Conservation (phyloP, 2,797 vertebrate species). For the Chromobotia macracanthus region DNA sequence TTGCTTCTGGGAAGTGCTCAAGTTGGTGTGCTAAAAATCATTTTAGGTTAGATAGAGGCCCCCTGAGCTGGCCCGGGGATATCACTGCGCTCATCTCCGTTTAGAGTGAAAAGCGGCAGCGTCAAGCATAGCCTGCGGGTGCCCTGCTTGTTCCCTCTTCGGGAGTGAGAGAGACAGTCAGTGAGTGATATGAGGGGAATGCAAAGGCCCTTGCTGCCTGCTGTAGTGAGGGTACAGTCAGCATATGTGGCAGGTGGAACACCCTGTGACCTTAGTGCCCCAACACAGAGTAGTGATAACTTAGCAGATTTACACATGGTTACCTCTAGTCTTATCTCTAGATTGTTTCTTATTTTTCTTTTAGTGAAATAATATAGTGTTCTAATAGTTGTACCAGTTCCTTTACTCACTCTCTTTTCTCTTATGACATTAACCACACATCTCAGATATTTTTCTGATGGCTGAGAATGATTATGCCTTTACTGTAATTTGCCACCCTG, state of each 20-base stretch:
- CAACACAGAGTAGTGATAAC: conserved; percentile 36
- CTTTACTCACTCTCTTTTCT: too few species aligned
- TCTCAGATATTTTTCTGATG: neutral
- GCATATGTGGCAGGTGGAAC: conserved; percentile 55
- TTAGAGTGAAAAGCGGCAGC: conserved; percentile 59
- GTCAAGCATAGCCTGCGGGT: conserved; percentile 76
- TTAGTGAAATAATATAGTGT: neutral
- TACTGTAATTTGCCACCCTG: too few species aligned
- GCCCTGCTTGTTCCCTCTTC: conserved; percentile 72
- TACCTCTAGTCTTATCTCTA: conserved; percentile 10
- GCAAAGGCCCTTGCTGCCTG: conserved; percentile 7
- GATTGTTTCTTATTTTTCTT: neutral
- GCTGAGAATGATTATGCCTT: neutral
- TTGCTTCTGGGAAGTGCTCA: conserved; percentile 93
- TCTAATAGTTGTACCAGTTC: conserved; percentile 18
- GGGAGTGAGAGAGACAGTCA: conserved; percentile 70
- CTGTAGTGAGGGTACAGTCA: conserved; percentile 40
- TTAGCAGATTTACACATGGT: too few species aligned
- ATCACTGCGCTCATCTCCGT: conserved; percentile 85
- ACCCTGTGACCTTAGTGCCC: conserved; percentile 36
- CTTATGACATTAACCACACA: neutral
- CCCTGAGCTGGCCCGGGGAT: conserved; percentile 78
- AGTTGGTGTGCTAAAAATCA: conserved; percentile 79
- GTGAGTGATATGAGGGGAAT: conserved; percentile 22
- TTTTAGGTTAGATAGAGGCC: conserved; percentile 80